Conservation (phyloP, 2,888 invertebrate species). For the Apamea sordens region DNA sequence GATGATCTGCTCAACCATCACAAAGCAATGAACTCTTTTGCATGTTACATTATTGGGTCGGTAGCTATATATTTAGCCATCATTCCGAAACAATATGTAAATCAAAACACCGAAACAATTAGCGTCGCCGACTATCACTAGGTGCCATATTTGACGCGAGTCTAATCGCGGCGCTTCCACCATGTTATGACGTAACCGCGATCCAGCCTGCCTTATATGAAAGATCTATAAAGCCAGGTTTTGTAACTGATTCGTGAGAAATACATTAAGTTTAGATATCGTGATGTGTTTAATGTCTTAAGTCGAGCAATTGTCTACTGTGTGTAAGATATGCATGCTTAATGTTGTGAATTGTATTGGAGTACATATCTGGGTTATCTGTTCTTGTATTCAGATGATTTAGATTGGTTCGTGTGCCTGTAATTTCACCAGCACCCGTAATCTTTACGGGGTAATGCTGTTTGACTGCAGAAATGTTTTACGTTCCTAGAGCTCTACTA, state of each 20-base stretch:
- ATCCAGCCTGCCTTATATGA: slow-evolving; percentile 27
- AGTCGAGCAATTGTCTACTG: slow-evolving; percentile 53
- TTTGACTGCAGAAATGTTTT: not conserved
- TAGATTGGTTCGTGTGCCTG: slow-evolving; percentile 47
- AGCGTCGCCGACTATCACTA: slow-evolving; percentile 6
- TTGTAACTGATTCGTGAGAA: slow-evolving; percentile 60
- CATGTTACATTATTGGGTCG: slow-evolving; percentile 7
- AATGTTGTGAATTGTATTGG: slow-evolving; percentile 14
- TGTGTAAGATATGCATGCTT: slow-evolving; percentile 53
- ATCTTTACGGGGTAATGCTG: slow-evolving; percentile 7
- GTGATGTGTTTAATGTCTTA: slow-evolving; percentile 57
- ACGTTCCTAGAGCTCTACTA: not conserved
- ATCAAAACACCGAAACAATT: slow-evolving; percentile 9
- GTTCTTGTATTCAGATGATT: slow-evolving; percentile 47
- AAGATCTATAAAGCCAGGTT: slow-evolving; percentile 48
- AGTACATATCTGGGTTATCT: slow-evolving; percentile 43
- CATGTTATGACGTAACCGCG: slow-evolving; percentile 38
- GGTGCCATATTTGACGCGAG: slow-evolving; percentile 36
- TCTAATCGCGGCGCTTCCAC: slow-evolving; percentile 10
- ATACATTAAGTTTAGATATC: slow-evolving; percentile 58
- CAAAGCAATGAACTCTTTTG: slow-evolving; percentile 21
- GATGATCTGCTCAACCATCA: not conserved
- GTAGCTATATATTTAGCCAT: slow-evolving; percentile 9
- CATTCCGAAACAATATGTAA: slow-evolving; percentile 16
- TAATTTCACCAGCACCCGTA: slow-evolving; percentile 32